A percentile compares a stretch with the other conserved stretches of the same genome.
Conservation (phyloP, 2,888 invertebrate genomes). For the Athripsodes cinereus region DNA sequence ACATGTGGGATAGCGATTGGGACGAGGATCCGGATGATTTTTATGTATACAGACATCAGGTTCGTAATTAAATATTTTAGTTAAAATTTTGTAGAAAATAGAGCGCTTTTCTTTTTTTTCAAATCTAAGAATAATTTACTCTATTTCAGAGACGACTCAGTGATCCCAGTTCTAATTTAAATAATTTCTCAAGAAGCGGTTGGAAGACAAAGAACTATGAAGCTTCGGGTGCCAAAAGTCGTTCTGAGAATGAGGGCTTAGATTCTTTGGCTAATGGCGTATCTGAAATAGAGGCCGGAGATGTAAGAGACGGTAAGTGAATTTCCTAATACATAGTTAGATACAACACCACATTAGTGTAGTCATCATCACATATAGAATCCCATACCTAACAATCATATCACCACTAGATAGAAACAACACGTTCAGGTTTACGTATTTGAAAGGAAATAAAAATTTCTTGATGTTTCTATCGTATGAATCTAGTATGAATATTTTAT, state of each 20-base stretch:
- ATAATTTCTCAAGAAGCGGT: slow-evolving; percentile 76
- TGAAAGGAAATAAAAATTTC: background rate
- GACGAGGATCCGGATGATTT: slow-evolving; percentile 83
- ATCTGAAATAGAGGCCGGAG: slow-evolving; percentile 90
- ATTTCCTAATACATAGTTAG: background rate
- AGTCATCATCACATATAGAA: slow-evolving; percentile 9
- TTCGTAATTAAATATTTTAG: slow-evolving; percentile 33
- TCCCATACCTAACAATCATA: slow-evolving; percentile 9
- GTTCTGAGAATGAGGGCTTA: slow-evolving; percentile 89
- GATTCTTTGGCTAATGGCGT: slow-evolving; percentile 79
- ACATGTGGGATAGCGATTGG: slow-evolving; percentile 87
- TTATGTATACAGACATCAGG: slow-evolving; percentile 72
- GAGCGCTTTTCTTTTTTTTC: background rate
- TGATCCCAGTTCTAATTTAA: slow-evolving; percentile 88
- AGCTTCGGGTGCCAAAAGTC: slow-evolving; percentile 64
- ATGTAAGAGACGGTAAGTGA: slow-evolving; percentile 78
- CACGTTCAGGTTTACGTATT: slow-evolving; percentile 17
- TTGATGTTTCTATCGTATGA: slow-evolving; percentile 36
- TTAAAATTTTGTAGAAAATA: background rate
- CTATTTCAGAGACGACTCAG: slow-evolving; percentile 68
- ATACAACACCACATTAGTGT: slow-evolving; percentile 4
- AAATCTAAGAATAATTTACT: background rate
- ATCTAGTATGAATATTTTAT: too few relatives aligned
- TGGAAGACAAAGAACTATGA: slow-evolving; percentile 68
- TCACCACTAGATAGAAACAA: slow-evolving; percentile 24